Conservation (phyloP, 2,888 invertebrate genomes). For the Cerceris ruficornis region DNA sequence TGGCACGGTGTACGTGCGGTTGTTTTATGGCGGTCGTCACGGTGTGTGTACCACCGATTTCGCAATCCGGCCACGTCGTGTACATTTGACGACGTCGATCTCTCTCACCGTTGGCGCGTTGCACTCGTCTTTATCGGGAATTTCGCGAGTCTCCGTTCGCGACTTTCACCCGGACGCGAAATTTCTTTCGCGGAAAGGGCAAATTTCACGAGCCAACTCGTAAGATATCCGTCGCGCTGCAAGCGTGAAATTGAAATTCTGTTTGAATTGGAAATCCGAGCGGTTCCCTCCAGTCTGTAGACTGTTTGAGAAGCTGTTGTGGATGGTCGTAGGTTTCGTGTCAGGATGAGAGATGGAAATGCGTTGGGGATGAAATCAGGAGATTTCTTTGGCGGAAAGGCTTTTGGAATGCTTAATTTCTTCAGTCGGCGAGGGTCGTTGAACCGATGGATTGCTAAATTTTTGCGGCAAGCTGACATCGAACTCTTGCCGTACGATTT, state of each 20-base stretch:
- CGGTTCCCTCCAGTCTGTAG: too few relatives aligned
- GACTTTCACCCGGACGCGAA: constrained; percentile 42
- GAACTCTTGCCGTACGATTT: too few relatives aligned
- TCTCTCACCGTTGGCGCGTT: constrained; percentile 7
- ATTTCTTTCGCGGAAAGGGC: constrained; percentile 25
- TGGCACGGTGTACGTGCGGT: constrained; percentile 43
- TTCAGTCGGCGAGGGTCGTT: too few relatives aligned
- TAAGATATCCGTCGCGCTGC: constrained; percentile 16
- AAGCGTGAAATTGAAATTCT: constrained; percentile 24
- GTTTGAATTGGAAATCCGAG: background rate
- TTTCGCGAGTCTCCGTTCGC: constrained; percentile 45
- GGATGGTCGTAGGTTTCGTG: too few relatives aligned
- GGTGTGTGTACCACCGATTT: constrained; percentile 32
- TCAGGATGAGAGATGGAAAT: too few relatives aligned
- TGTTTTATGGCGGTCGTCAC: constrained; percentile 4
- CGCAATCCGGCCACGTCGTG: constrained; percentile 24
- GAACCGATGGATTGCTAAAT: too few relatives aligned
- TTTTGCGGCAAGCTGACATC: too few relatives aligned
- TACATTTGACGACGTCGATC: constrained; percentile 9
- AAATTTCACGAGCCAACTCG: constrained; percentile 31
- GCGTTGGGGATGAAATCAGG: too few relatives aligned
- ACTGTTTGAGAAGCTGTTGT: too few relatives aligned
- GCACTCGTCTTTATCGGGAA: constrained; percentile 49
- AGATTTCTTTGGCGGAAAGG: too few relatives aligned
- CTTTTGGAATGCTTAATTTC: too few relatives aligned